A percentile compares a stretch with the other conserved stretches of the same genome.
These are phyloP conservation scores for Lepisosteus osseus DNA, from an alignment of 2,113 vertebrate genomes.

Conservation along the genomic window DNA sequence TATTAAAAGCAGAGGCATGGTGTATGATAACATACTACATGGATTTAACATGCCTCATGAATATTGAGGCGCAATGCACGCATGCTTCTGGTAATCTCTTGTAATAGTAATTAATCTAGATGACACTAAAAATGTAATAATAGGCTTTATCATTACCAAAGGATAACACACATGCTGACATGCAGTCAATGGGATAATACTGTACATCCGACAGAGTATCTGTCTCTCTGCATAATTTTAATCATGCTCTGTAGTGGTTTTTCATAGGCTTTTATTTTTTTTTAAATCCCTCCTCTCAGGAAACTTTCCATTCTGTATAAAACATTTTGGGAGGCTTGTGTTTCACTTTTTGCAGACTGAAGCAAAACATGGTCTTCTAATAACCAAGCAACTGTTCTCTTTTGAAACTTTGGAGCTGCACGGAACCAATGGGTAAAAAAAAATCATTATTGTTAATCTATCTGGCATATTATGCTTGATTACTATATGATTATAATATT, in stretches of 20 bases:
- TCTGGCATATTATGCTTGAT: too few relatives aligned
- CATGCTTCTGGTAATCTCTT: background rate
- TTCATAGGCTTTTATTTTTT: background rate
- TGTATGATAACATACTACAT: too few relatives aligned
- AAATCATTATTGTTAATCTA: background rate
- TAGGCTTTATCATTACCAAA: background rate
- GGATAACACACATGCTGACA: background rate
- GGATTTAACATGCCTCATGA: too few relatives aligned
- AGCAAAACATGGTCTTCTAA: background rate
- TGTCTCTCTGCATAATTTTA: background rate
- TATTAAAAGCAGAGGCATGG: too few relatives aligned
- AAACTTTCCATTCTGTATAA: background rate
- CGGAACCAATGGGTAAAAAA: background rate
- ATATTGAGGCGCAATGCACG: too few relatives aligned
- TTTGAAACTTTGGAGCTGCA: background rate
- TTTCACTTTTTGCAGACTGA: background rate
- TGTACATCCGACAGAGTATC: background rate
- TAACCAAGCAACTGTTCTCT: background rate
- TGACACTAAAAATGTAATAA: background rate
- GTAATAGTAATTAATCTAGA: background rate
- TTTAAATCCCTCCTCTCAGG: constrained; percentile 1
- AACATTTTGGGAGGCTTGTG: background rate
- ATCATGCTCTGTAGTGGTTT: background rate
- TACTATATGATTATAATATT: too few relatives aligned
- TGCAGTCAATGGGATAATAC: background rate